Evolutionary conservation across 2,888 invertebrate species (phyloP), one percentile per base, ranked within the genome.

Genomic region (Hyposoter didymator): DNA sequence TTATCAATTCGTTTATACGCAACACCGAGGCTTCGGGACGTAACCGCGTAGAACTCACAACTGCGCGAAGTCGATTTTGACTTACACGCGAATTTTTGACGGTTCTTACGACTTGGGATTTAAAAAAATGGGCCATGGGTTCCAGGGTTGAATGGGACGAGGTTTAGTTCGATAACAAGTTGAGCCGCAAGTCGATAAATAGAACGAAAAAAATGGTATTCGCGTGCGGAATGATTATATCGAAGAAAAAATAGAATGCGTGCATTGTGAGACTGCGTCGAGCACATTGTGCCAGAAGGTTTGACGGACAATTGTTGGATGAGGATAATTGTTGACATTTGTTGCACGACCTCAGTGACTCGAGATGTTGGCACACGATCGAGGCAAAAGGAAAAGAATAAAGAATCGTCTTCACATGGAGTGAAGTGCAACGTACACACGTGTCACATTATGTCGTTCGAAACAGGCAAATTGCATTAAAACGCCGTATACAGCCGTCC

Each of bases 391-490:
- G 1, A 14, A 67, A 67, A 35, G 5, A 35, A 39, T 10, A 43
- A 66, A 8, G 10, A 43, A 39, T 66, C 17, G 10, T 66, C 64
- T n/a, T 39, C 39, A 6, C 8, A 39, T 66, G 8, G 19, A n/a
- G 59, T 28, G 19, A 67, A 67, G 19, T 43, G 67, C 67, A 67
- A 43, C 43, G 67, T 67, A 67, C 22, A 69, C 47, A 69, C 12
- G 55, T 55, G 22, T 59, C 28, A 17, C 32, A 69, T 28, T 17
- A 47, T 28, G 32, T 47, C 28, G 32, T 69, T 69, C 69, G 45
- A 17, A 17, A 47, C 6, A 49, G 32, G 47, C 14, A 47, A 69
- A 69, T 69, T 69, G 47, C 28, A 69, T 69, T 47, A 69, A 47
- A 69, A n/a, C 47, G 22, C 49, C 32, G n/a, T n/a, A 49, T n/a